Percentiles rank a stretch among this genome's conserved stretches.
Conservation (phyloP, 2,113 vertebrate species). For the Platysternon megacephalum region DNA sequence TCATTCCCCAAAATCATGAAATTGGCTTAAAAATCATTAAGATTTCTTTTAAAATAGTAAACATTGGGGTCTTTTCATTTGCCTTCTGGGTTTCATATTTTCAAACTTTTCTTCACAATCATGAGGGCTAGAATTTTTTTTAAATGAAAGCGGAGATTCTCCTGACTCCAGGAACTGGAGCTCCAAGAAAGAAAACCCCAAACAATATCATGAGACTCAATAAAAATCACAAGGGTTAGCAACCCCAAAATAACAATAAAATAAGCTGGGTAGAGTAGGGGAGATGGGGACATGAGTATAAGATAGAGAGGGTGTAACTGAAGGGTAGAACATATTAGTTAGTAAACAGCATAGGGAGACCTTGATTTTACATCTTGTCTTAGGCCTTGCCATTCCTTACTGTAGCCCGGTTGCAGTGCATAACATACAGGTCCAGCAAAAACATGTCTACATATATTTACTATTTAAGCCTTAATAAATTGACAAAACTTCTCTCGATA, state of each 20-base stretch:
- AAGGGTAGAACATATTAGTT: neutral
- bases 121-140: constrained; percentile 11
- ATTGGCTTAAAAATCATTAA: neutral
- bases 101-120: neutral
- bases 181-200: neutral
- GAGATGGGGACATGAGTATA: neutral
- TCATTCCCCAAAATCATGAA: neutral
- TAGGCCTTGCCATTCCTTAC: neutral
- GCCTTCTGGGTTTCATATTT: neutral
- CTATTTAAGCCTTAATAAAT: neutral
- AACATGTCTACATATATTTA: neutral
- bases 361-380: constrained; percentile 1
- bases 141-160: neutral
- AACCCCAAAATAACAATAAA: neutral
- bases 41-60: neutral
- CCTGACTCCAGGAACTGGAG: neutral
- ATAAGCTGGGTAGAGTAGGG: neutral
- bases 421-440: constrained; percentile 6
- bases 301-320: neutral
- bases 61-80: neutral
- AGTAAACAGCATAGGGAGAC: neutral
- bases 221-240: neutral
- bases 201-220: neutral
- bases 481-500: neutral
- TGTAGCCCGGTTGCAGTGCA: constrained; percentile 10